Percentiles rank a stretch among this genome's conserved stretches.
Evolutionary conservation across 2,888 invertebrate species (phyloP).

Genomic region (Caenorhabditis sp.): DNA sequence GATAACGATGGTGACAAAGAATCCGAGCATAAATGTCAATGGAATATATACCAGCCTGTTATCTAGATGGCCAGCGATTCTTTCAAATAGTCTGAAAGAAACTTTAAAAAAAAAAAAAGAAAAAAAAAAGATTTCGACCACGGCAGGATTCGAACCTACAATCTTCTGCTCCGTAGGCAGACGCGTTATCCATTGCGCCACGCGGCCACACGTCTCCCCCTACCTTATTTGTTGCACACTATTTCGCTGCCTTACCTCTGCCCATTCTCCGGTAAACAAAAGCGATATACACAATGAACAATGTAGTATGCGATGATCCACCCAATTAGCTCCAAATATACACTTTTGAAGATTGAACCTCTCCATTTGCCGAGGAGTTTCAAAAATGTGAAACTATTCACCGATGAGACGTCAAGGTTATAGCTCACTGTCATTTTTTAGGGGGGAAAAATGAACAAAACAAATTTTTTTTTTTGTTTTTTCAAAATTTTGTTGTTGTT

Average conservation of each 20-base stretch:
- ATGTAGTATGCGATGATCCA: conserved; percentile 16
- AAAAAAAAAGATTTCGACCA: conserved; percentile 39
- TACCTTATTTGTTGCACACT: no score
- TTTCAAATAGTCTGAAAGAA: conserved; percentile 24
- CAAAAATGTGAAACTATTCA: conserved; percentile 17
- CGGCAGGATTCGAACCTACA: conserved; percentile 71
- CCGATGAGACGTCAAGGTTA: conserved; percentile 24
- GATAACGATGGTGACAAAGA: conserved; percentile 60
- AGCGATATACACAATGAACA: conserved; percentile 20
- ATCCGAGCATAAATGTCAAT: conserved; percentile 62
- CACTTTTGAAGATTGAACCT: conserved; percentile 26
- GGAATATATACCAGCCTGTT: conserved; percentile 51
- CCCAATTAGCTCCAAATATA: conserved; percentile 17
- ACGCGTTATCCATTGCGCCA: conserved; percentile 65
- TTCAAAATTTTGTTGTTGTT: not conserved
- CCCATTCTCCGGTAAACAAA: conserved; percentile 1
- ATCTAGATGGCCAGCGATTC: conserved; percentile 22
- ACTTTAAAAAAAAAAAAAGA: no score
- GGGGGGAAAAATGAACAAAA: no score
- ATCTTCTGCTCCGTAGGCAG: conserved; percentile 72
- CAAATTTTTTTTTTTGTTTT: not conserved
- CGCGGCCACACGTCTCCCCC: conserved; percentile 10
- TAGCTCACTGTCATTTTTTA: conserved; percentile 28
- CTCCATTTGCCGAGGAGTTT: conserved; percentile 24
- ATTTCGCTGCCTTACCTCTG: conserved; percentile 3